Evolutionary conservation across 1,140 invertebrate genomes (phyloP).

Genomic region (Trigoniulus corallinus): DNA sequence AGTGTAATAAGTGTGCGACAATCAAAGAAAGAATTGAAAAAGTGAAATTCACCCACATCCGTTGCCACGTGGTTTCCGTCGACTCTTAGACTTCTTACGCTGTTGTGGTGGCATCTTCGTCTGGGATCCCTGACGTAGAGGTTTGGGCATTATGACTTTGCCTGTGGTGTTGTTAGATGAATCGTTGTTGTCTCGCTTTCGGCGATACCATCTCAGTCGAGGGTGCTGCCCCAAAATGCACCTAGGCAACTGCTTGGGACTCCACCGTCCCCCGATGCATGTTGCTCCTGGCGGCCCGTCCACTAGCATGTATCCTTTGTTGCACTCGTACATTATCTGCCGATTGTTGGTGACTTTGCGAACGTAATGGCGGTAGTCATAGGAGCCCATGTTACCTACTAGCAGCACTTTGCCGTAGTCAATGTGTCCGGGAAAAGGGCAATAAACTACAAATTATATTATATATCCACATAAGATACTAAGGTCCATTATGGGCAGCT

Average conservation of each 20-base stretch:
- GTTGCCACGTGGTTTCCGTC: neutral
- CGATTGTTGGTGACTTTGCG: conserved; percentile 78
- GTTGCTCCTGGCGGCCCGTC: conserved; percentile 84
- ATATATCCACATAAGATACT: neutral
- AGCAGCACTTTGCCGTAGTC: conserved; percentile 79
- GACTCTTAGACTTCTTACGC: neutral
- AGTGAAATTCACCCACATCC: no score
- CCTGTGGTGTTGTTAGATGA: no score
- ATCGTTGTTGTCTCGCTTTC: no score
- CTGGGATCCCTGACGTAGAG: neutral
- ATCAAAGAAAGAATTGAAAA: no score
- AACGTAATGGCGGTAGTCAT: conserved; percentile 92
- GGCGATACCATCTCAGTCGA: conserved; percentile 52
- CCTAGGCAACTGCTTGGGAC: conserved; percentile 45
- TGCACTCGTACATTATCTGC: conserved; percentile 92
- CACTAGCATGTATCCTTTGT: conserved; percentile 68
- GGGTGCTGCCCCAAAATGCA: conserved; percentile 67
- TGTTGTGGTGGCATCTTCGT: neutral
- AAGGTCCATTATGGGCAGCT: neutral
- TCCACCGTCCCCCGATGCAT: conserved; percentile 77
- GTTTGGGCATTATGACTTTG: no score
- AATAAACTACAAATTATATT: conserved; percentile 50
- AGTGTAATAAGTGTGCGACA: no score
- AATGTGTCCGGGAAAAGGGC: conserved; percentile 81
- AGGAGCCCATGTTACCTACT: conserved; percentile 92